phyloP scores from a whole-genome alignment of 2,888 invertebrate species.

The Agrilus biguttatus region DNA sequence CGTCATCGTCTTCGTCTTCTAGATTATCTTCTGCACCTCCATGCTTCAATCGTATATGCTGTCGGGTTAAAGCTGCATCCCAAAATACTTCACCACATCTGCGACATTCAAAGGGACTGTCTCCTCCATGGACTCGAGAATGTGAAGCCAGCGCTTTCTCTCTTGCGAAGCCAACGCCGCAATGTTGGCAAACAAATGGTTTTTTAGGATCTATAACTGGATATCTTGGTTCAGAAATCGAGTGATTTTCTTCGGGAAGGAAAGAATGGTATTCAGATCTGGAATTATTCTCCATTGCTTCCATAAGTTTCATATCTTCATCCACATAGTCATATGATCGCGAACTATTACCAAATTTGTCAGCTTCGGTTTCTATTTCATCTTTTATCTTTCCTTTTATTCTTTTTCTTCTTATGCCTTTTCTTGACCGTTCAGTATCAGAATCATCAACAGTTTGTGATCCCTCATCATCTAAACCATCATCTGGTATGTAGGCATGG shows the following conservation, averaged over 20 bases:
- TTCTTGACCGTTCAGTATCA: constrained; percentile 22
- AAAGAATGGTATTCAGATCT: constrained; percentile 23
- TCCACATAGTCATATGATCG: constrained; percentile 33
- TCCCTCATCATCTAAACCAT: constrained; percentile 37
- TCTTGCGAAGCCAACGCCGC: constrained; percentile 63
- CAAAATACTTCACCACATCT: constrained; percentile 74
- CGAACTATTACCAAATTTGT: constrained; percentile 21
- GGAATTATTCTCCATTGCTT: constrained; percentile 30
- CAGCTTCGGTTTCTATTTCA: constrained; percentile 18
- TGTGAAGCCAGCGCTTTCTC: constrained; percentile 72
- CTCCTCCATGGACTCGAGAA: constrained; percentile 61
- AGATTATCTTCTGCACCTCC: constrained; percentile 26
- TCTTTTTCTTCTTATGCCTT: constrained; percentile 16
- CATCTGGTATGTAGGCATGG: constrained; percentile 62
- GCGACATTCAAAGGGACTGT: constrained; percentile 66
- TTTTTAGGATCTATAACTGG: constrained; percentile 54
- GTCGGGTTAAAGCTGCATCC: constrained; percentile 43
- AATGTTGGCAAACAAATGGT: constrained; percentile 68
- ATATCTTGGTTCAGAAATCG: constrained; percentile 26
- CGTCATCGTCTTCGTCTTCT: constrained; percentile 29
- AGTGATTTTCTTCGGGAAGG: constrained; percentile 15
- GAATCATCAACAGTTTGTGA: constrained; percentile 32
- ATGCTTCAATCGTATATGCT: constrained; percentile 46
- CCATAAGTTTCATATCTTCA: constrained; percentile 34
- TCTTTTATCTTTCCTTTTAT: constrained; percentile 23